These are phyloP conservation scores for Sardinella longiceps DNA, from an alignment of 2,797 vertebrate species.

Conservation along the genomic window DNA sequence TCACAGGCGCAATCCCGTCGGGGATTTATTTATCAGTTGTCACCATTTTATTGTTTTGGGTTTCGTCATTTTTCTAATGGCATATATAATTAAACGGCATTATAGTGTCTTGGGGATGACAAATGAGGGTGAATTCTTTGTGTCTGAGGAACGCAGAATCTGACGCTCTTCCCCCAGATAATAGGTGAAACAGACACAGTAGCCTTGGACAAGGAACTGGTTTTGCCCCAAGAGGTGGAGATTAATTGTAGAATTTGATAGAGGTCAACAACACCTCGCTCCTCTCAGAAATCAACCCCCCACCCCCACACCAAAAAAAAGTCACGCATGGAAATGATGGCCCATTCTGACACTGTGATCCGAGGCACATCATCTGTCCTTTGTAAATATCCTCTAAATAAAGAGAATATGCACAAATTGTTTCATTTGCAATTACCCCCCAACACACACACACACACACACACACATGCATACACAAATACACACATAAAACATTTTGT, in stretches of 20 bases:
- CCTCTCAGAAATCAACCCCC: too few species aligned
- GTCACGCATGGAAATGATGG: neutral
- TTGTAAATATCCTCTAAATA: neutral
- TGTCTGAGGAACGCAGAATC: constrained; percentile 27
- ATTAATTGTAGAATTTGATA: too few species aligned
- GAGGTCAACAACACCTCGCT: too few species aligned
- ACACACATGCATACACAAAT: neutral
- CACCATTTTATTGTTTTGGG: constrained; percentile 58
- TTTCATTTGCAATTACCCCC: neutral
- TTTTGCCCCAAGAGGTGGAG: neutral
- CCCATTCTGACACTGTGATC: neutral
- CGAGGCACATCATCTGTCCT: neutral
- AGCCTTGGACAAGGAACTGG: neutral
- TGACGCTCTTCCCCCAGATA: neutral
- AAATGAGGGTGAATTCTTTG: constrained; percentile 58
- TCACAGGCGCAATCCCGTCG: constrained; percentile 27
- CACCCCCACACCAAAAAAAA: neutral
- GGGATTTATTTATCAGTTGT: constrained; percentile 56
- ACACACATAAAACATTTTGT: neutral
- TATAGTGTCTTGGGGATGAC: constrained; percentile 57
- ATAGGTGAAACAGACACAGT: neutral
- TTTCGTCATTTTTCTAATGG: constrained; percentile 54
- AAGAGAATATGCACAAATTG: neutral
- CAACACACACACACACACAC: neutral
- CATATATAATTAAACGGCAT: constrained; percentile 58